A percentile compares a stretch with the other conserved stretches of the same genome.
These are phyloP conservation scores for Cuculus canorus DNA, from an alignment of 2,797 vertebrate genomes.

Conservation along the genomic window DNA sequence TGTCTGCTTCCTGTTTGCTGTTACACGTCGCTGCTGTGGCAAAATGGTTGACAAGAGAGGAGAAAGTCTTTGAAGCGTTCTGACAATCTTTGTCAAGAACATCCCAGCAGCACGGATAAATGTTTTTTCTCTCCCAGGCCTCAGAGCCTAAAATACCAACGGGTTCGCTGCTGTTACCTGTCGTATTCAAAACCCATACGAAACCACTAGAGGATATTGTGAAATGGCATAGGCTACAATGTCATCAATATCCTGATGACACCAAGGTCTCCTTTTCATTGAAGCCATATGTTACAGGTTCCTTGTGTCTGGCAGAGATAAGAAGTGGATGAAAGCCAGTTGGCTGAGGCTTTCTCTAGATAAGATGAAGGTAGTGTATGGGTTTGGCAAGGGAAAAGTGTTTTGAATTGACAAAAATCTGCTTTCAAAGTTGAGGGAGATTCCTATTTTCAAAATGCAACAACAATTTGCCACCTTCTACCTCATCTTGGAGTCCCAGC, in stretches of 20 bases:
- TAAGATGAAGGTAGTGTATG: slow-evolving; percentile 58
- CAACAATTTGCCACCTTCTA: not conserved
- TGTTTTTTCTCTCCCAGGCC: not conserved
- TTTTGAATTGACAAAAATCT: slow-evolving; percentile 51
- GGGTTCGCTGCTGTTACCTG: slow-evolving; percentile 14
- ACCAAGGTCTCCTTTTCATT: slow-evolving; percentile 67
- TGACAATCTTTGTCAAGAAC: slow-evolving; percentile 48
- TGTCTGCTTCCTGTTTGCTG: slow-evolving; percentile 33
- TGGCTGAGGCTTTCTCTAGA: slow-evolving; percentile 47
- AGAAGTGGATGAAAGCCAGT: slow-evolving; percentile 67
- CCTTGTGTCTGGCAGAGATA: slow-evolving; percentile 67
- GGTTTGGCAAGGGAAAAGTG: slow-evolving; percentile 34
- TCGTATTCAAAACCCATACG: slow-evolving; percentile 46
- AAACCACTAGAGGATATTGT: slow-evolving; percentile 50
- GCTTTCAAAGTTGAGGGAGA: slow-evolving; percentile 39
- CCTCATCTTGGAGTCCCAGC: not conserved
- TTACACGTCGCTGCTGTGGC: not conserved
- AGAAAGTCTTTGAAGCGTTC: slow-evolving; percentile 34
- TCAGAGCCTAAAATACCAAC: not conserved
- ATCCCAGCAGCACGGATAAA: not conserved
- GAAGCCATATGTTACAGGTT: slow-evolving; percentile 60
- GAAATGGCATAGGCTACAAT: slow-evolving; percentile 54
- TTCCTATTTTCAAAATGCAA: slow-evolving; percentile 20
- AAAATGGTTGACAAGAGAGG: slow-evolving; percentile 35
- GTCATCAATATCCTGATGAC: slow-evolving; percentile 66